Evolutionary conservation across 2,888 invertebrate species (phyloP), one percentile per base, ranked within the genome.

Genomic region (Monochamus alternatus): DNA sequence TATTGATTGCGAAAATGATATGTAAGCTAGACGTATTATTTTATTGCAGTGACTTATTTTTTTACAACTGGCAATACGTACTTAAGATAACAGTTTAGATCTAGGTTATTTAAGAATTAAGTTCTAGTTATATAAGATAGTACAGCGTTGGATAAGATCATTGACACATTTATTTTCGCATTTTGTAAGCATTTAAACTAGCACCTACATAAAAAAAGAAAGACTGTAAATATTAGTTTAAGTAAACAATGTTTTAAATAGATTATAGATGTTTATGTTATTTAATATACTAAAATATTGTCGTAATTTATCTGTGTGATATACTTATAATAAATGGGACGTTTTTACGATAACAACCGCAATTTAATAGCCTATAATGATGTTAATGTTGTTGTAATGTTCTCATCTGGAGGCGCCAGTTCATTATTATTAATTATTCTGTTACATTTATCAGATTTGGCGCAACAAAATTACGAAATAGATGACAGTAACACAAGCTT

Each of bases 151-250:
- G 38, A 38, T 30, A 31, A 5, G 51, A 59, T 30, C 58, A 69
- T 47, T 32, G 68, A 58, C 68, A 52, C 10, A 44, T 59, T 69
- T 69, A 44, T 55, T 44, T 60, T 44, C 14, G 59, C 59, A 58
- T 68, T 52, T 59, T 59, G 22, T 47, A 69, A 60, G 60, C 60
- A 60, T 69, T 60, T 69, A 60, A 32, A 68, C 55, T n/a, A 14
- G 12, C 55, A 55, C 55, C 55, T 55, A 38, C 47, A 47, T 14
- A 31, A 30, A 30, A 38, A 38, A 38, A 38, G 38, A 38, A 69
- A 69, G 69, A 69, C 69, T 69, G 69, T 69, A 69, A 44, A 69
- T 69, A 69, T 32, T 60, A 62, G 58, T 59, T 30, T 62, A 68
- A 10, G 30, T 66, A 55, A 12, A 5, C 12, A 32, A 5, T n/a